phyloP scores from a whole-genome alignment of 2,113 vertebrate genomes.

The Labeo catla region DNA sequence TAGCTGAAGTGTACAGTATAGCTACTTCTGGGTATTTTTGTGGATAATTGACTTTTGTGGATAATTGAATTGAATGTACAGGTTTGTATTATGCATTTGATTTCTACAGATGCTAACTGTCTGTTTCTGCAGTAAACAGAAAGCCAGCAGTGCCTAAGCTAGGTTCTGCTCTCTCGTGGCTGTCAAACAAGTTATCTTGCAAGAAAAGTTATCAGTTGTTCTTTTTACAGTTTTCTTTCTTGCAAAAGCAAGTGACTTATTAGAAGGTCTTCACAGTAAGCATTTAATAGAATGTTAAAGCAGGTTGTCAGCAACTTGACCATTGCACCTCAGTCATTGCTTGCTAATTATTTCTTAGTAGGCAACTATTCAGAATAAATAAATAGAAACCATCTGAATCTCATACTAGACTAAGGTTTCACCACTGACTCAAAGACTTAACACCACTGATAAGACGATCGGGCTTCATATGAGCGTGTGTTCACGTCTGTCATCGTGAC shows the following conservation, averaged over 20 bases:
- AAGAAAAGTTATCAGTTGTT: background rate
- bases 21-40: background rate
- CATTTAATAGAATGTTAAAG: background rate
- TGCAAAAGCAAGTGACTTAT: background rate
- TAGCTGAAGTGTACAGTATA: background rate
- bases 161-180: background rate
- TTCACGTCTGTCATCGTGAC: conserved; percentile 43
- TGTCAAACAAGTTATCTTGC: background rate
- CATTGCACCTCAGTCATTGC: background rate
- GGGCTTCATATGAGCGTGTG: background rate
- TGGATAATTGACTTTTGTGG: background rate
- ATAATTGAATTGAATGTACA: background rate
- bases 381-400: background rate
- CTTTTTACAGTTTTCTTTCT: background rate
- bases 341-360: background rate
- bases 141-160: background rate
- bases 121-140: background rate
- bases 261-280: background rate
- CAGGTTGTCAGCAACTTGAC: background rate
- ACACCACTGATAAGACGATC: background rate
- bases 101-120: background rate
- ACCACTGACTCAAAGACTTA: conserved; percentile 3
- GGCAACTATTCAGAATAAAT: background rate
- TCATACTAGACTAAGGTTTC: background rate
- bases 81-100: background rate